Evolutionary conservation across 2,888 invertebrate genomes (phyloP).

Genomic region (Drosophila rellima): DNA sequence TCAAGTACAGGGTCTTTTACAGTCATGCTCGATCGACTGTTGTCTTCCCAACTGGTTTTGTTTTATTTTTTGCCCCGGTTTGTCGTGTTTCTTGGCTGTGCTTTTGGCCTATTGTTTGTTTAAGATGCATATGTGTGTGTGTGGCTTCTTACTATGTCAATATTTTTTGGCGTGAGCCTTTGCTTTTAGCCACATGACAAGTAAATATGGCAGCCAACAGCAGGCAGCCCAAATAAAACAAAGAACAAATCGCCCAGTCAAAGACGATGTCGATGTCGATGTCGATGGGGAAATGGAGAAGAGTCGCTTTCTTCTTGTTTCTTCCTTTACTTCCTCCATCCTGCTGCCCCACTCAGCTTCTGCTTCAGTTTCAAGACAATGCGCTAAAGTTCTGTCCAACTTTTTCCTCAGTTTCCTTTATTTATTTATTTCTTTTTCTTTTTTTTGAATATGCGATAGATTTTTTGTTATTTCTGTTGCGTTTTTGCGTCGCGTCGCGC

Average conservation of each 20-base stretch:
- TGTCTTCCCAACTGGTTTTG: not conserved
- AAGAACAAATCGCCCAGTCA: constrained; percentile 63
- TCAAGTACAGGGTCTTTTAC: not conserved
- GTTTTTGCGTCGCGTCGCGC: constrained; percentile 60
- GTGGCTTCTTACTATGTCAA: constrained; percentile 72
- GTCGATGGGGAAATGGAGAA: not conserved
- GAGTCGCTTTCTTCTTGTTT: not conserved
- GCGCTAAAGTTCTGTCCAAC: constrained; percentile 41
- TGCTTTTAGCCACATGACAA: constrained; percentile 79
- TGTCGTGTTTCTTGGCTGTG: constrained; percentile 52
- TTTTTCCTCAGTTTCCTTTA: constrained; percentile 16
- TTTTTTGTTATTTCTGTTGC: constrained; percentile 46
- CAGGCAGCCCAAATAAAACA: constrained; percentile 45
- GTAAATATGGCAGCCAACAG: constrained; percentile 67
- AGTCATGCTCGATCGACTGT: not conserved
- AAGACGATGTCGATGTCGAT: not conserved
- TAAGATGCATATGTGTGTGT: constrained; percentile 24
- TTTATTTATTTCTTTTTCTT: constrained; percentile 25
- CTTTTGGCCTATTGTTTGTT: constrained; percentile 76
- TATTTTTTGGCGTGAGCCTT: constrained; percentile 79
- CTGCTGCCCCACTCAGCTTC: not conserved
- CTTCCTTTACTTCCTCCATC: not conserved
- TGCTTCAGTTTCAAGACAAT: constrained; percentile 33
- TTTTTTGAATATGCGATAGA: constrained; percentile 26
- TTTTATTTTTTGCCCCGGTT: constrained; percentile 37